phyloP scores from a whole-genome alignment of 2,888 invertebrate genomes.

The Stenodema calcarata region DNA sequence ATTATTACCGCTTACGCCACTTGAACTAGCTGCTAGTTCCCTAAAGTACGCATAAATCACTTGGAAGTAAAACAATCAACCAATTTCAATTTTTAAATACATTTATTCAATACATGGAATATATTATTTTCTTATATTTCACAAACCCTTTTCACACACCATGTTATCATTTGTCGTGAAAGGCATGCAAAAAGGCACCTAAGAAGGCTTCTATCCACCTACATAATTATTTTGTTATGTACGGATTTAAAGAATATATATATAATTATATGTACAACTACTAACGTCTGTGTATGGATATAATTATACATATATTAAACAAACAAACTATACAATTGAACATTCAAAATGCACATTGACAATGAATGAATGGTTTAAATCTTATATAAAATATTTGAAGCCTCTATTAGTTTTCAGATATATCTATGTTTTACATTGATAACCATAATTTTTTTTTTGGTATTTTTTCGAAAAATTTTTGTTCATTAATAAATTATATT shows the following conservation, averaged over 20 bases:
- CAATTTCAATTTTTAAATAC: conserved; percentile 49
- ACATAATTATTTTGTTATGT: conserved; percentile 50
- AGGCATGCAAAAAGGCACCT: conserved; percentile 58
- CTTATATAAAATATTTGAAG: conserved; percentile 45
- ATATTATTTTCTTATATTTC: conserved; percentile 52
- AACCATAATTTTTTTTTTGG: not conserved
- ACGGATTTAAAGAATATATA: conserved; percentile 23
- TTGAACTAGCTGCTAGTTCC: too few relatives aligned
- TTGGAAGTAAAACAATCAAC: too few relatives aligned
- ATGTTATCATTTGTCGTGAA: conserved; percentile 52
- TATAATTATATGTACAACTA: conserved; percentile 48
- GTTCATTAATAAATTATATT: conserved; percentile 34
- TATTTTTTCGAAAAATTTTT: not conserved
- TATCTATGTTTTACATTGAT: conserved; percentile 33
- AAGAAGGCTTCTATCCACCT: conserved; percentile 57
- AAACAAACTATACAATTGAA: conserved; percentile 22
- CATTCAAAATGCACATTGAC: conserved; percentile 48
- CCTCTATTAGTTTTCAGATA: conserved; percentile 31
- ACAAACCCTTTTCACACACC: conserved; percentile 57
- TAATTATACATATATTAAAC: conserved; percentile 52
- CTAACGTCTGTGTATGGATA: conserved; percentile 35
- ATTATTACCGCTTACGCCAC: too few relatives aligned
- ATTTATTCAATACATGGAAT: conserved; percentile 56
- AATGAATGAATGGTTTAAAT: conserved; percentile 34
- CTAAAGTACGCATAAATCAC: too few relatives aligned